Percentiles rank a stretch among this genome's conserved stretches.
These are phyloP conservation scores for Pandemis corylana DNA, from an alignment of 2,888 invertebrate genomes.

Conservation along the genomic window DNA sequence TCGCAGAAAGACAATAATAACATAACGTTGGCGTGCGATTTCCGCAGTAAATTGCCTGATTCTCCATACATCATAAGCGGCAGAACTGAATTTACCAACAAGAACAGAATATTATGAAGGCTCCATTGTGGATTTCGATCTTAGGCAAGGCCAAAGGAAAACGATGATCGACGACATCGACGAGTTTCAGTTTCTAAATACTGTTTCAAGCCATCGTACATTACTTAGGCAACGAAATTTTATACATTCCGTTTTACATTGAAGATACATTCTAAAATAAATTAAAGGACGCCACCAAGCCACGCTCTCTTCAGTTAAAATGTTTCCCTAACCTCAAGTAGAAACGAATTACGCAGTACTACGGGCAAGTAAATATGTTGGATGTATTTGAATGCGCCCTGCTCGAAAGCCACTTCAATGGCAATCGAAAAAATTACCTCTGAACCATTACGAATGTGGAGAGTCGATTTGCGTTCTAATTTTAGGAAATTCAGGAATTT, in stretches of 20 bases:
- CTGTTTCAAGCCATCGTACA: no score
- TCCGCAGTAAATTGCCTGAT: no score
- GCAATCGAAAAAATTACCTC: conserved; percentile 61
- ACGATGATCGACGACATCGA: no score
- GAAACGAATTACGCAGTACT: conserved; percentile 45
- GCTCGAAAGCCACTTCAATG: conserved; percentile 47
- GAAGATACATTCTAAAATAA: conserved; percentile 25
- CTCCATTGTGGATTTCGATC: no score
- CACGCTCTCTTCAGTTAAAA: conserved; percentile 37
- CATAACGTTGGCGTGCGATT: no score
- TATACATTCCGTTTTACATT: neutral
- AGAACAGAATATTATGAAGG: no score
- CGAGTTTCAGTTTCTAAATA: no score
- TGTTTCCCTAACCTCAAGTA: conserved; percentile 45
- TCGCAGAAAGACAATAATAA: no score
- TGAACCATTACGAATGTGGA: conserved; percentile 44
- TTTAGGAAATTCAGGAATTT: conserved; percentile 17
- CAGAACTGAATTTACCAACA: no score
- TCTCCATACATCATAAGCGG: no score
- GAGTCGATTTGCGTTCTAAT: conserved; percentile 39
- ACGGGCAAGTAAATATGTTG: conserved; percentile 29
- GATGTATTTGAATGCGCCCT: conserved; percentile 47
- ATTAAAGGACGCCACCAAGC: conserved; percentile 11
- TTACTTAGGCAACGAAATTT: no score
- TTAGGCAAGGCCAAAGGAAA: no score